Conservation (phyloP, 2,113 vertebrate species). For the Dolichallabes microphthalmus region DNA sequence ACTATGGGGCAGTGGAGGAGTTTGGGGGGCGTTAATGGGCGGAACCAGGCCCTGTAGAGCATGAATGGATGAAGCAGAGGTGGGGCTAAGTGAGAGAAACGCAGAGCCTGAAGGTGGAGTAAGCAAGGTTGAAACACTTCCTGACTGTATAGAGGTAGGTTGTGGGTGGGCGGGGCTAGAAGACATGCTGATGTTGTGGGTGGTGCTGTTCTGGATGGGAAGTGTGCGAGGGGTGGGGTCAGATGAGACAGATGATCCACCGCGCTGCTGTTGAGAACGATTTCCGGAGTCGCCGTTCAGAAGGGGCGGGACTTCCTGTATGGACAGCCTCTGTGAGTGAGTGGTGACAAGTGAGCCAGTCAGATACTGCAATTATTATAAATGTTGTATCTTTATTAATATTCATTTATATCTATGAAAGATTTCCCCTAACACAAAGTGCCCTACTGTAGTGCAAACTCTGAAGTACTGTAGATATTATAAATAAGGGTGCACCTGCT, state of each 20-base stretch:
- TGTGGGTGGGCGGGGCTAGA: conserved; percentile 52
- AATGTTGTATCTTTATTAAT: not conserved
- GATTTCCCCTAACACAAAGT: not conserved
- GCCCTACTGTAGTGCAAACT: not conserved
- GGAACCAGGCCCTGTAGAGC: conserved; percentile 67
- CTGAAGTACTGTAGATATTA: not conserved
- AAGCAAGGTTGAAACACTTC: not conserved
- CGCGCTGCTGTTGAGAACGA: conserved; percentile 64
- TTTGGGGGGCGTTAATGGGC: conserved; percentile 70
- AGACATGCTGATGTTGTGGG: conserved; percentile 49
- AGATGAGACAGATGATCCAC: conserved; percentile 52
- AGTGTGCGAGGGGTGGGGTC: conserved; percentile 58
- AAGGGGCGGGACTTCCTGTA: conserved; percentile 77
- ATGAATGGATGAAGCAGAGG: conserved; percentile 53
- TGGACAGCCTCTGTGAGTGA: conserved; percentile 69
- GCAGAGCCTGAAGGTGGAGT: conserved; percentile 64
- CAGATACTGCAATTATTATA: not conserved
- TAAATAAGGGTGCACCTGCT: conserved; percentile 63
- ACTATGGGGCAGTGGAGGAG: conserved; percentile 74
- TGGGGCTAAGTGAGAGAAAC: conserved; percentile 64
- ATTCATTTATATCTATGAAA: not conserved
- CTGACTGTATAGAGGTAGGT: conserved; percentile 56
- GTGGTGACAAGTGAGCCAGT: not conserved
- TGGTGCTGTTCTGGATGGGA: conserved; percentile 42
- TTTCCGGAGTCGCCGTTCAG: conserved; percentile 70